Evolutionary conservation across 2,797 vertebrate genomes (phyloP).

Genomic region (Phataginus tricuspis): DNA sequence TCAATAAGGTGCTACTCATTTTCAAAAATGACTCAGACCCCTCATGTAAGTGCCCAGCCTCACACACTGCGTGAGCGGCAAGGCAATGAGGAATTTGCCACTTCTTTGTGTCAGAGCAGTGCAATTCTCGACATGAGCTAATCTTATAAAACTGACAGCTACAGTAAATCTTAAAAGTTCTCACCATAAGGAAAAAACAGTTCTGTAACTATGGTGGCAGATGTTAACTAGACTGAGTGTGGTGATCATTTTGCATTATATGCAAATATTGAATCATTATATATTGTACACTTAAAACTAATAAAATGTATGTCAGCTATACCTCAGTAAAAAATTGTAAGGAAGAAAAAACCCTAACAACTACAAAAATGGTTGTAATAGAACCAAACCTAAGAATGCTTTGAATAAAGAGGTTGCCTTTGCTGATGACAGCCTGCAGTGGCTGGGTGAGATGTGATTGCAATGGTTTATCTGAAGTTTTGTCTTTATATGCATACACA

Average conservation of each 20-base stretch:
- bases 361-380: not conserved
- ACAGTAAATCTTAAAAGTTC: not conserved
- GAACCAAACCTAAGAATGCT: slow-evolving; percentile 44
- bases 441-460: not conserved
- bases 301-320: not conserved
- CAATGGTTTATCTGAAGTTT: not conserved
- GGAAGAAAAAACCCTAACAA: not conserved
- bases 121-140: slow-evolving; percentile 1
- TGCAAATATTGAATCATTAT: not conserved
- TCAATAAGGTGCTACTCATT: not conserved
- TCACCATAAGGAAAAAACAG: not conserved
- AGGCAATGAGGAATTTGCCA: not conserved
- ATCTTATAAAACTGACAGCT: not conserved
- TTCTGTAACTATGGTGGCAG: not conserved
- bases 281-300: not conserved
- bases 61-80: not conserved
- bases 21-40: not conserved
- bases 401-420: not conserved
- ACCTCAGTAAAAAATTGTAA: not conserved
- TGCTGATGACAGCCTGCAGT: not conserved
- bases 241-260: not conserved
- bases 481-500: not conserved
- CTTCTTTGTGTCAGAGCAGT: not conserved
- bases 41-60: not conserved
- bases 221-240: not conserved